Percentiles rank a stretch among this genome's conserved stretches.
phyloP scores from a whole-genome alignment of 1,140 invertebrate species.

The Drosophila dunni region DNA sequence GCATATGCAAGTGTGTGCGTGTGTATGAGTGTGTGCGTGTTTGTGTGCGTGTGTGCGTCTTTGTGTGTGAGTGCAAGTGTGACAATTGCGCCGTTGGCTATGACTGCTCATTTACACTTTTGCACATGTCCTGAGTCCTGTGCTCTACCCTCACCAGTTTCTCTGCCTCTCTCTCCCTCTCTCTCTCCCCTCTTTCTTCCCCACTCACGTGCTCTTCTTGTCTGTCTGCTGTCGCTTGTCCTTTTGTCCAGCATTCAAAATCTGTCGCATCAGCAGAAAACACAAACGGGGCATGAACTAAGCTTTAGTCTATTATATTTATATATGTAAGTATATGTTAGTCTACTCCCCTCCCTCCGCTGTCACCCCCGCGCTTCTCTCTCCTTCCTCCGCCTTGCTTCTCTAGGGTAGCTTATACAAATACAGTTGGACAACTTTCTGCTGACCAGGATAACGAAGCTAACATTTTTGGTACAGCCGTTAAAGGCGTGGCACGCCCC shows the following conservation, averaged over 20 bases:
- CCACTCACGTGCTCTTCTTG: too few species aligned
- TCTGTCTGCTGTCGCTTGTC: not conserved
- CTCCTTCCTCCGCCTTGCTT: not conserved
- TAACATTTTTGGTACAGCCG: constrained; percentile 13
- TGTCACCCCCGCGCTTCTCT: not conserved
- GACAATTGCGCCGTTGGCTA: constrained; percentile 71
- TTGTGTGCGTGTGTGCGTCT: constrained; percentile 20
- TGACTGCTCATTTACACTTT: constrained; percentile 81
- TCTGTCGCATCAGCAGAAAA: constrained; percentile 76
- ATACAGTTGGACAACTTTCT: constrained; percentile 73
- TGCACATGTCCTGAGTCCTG: constrained; percentile 19
- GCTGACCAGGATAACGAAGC: constrained; percentile 71
- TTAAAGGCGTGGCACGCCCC: constrained; percentile 17
- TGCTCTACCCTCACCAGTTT: not conserved
- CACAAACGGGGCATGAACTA: constrained; percentile 13
- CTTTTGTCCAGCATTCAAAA: constrained; percentile 49
- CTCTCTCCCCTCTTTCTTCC: too few species aligned
- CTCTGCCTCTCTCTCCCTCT: too few species aligned
- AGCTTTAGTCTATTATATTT: constrained; percentile 46
- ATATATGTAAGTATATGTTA: constrained; percentile 28
- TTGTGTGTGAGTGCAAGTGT: constrained; percentile 45
- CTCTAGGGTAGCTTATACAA: constrained; percentile 58
- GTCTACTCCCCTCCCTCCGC: not conserved
- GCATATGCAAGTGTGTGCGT: constrained; percentile 45
- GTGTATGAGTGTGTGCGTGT: constrained; percentile 16